Percentiles rank a stretch among this genome's conserved stretches.
Conservation (phyloP, 2,888 invertebrate species). For the Boloria selene region DNA sequence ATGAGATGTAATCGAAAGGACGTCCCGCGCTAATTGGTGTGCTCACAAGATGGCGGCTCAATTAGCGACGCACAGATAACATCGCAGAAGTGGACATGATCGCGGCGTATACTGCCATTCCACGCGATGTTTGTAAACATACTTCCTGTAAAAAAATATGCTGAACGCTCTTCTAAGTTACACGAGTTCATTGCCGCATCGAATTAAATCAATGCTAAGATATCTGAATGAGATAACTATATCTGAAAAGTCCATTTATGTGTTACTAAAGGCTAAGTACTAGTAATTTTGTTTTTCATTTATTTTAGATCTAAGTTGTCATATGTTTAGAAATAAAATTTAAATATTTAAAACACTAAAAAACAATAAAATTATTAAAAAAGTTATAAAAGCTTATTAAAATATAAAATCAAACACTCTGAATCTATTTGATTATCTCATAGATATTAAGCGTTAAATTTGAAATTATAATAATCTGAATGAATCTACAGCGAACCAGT, state of each 20-base stretch:
- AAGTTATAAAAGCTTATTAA: background rate
- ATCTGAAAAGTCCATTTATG: background rate
- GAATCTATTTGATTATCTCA: background rate
- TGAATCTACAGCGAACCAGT: conserved; percentile 2
- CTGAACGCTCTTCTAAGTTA: background rate
- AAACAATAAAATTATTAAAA: no score
- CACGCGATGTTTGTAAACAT: conserved; percentile 20
- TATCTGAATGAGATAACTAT: background rate
- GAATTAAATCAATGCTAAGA: background rate
- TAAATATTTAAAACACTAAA: no score
- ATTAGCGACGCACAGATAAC: conserved; percentile 33
- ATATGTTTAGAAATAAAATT: no score
- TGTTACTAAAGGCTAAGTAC: no score
- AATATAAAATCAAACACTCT: background rate
- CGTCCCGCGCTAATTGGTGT: conserved; percentile 29
- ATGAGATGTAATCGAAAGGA: conserved; percentile 14
- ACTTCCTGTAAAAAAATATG: conserved; percentile 3
- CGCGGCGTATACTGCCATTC: conserved; percentile 28
- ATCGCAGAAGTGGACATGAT: conserved; percentile 26
- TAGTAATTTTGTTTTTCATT: no score
- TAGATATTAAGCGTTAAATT: background rate
- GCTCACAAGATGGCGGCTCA: conserved; percentile 28
- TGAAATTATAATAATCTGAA: conserved; percentile 1
- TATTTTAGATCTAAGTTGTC: no score
- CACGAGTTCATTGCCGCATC: background rate